A percentile compares a stretch with the other conserved stretches of the same genome.
Conservation (phyloP, 2,888 invertebrate species). For the Erebia ligea region DNA sequence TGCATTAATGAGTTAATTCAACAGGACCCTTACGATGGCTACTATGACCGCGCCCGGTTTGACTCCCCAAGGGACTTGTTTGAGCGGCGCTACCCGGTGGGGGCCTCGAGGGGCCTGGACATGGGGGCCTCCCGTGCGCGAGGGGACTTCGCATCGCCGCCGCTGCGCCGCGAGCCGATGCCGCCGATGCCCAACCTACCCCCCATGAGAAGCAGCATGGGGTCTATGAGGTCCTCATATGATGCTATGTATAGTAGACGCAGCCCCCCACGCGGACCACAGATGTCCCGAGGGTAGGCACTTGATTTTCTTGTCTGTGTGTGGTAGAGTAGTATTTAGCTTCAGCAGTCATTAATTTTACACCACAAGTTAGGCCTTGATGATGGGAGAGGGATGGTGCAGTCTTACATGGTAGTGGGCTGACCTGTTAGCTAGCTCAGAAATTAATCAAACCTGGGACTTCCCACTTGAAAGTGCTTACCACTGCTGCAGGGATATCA, state of each 20-base stretch:
- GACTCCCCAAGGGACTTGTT: conserved; percentile 91
- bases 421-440: too few species aligned
- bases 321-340: conserved; percentile 2
- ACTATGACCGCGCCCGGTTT: conserved; percentile 90
- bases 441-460: too few species aligned
- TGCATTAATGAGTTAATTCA: conserved; percentile 25
- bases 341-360: too few species aligned
- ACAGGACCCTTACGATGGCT: conserved; percentile 89
- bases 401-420: too few species aligned
- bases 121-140: conserved; percentile 82
- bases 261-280: conserved; percentile 86
- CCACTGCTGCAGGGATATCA: too few species aligned
- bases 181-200: conserved; percentile 91
- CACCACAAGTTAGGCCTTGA: too few species aligned
- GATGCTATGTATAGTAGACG: conserved; percentile 93
- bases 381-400: too few species aligned
- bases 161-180: conserved; percentile 90
- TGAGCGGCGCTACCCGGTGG: conserved; percentile 90
- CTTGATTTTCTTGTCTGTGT: conserved; percentile 6
- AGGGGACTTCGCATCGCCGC: conserved; percentile 88
- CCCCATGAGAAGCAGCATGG: conserved; percentile 83
- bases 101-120: conserved; percentile 80
- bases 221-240: conserved; percentile 88
- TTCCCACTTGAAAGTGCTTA: too few species aligned
- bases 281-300: conserved; percentile 80